Percentiles rank a stretch among this genome's conserved stretches.
Conservation (phyloP, 2,113 vertebrate genomes). For the Struthio camelus region DNA sequence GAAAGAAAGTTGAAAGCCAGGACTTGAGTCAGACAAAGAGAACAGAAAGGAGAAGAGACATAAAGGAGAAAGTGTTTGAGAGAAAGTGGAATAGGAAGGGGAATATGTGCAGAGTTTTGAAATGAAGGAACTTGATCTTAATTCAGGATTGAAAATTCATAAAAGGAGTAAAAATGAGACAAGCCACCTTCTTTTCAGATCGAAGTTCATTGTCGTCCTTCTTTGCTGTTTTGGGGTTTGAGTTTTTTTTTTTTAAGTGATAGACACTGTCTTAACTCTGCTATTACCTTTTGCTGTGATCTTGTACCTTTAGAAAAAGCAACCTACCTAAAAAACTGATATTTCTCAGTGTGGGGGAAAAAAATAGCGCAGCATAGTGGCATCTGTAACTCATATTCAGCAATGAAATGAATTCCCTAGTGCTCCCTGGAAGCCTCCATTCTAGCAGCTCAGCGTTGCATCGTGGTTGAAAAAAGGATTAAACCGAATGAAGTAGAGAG, state of each 20-base stretch:
- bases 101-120: background rate
- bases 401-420: background rate
- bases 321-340: background rate
- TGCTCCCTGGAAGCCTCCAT: background rate
- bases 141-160: background rate
- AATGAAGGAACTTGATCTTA: background rate
- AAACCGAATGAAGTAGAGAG: background rate
- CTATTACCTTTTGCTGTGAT: background rate
- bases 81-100: background rate
- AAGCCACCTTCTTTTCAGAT: background rate
- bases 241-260: background rate
- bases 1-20: background rate
- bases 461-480: background rate
- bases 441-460: background rate
- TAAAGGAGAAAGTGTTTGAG: background rate
- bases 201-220: background rate
- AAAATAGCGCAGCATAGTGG: background rate
- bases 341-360: background rate
- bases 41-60: background rate
- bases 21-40: background rate
- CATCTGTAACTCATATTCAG: background rate
- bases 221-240: background rate
- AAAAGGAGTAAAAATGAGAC: background rate
- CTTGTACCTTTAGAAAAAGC: background rate
- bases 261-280: background rate